Evolutionary conservation across 2,113 vertebrate genomes (phyloP).

Genomic region (Procapra przewalskii): DNA sequence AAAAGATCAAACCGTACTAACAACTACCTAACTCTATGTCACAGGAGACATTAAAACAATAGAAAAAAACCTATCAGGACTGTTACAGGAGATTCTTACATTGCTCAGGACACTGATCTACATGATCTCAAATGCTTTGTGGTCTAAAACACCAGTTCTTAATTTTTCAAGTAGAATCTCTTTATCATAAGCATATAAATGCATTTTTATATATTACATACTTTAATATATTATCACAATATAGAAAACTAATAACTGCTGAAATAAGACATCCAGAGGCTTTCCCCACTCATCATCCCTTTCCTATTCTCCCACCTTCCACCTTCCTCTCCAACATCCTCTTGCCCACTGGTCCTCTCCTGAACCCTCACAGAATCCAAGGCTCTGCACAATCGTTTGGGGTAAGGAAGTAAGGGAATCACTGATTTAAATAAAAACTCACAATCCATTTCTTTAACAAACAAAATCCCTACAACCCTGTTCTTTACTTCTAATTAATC

Average conservation of each 20-base stretch:
- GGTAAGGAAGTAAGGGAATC: neutral
- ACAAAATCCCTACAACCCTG: neutral
- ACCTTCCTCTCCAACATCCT: neutral
- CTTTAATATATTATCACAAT: neutral
- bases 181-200: neutral
- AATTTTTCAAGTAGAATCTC: neutral
- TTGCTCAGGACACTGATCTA: neutral
- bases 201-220: neutral
- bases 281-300: neutral
- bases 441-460: neutral
- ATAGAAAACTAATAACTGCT: neutral
- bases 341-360: neutral
- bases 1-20: neutral
- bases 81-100: neutral
- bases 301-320: neutral
- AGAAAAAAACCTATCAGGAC: neutral
- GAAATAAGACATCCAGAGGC: neutral
- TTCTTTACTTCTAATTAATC: neutral
- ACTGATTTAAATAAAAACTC: conserved; percentile 26
- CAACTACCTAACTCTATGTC: neutral
- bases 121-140: neutral
- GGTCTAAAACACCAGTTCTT: neutral
- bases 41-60: neutral
- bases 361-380: neutral
- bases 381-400: neutral